phyloP scores from a whole-genome alignment of 2,113 vertebrate genomes.

The Rostratula benghalensis region DNA sequence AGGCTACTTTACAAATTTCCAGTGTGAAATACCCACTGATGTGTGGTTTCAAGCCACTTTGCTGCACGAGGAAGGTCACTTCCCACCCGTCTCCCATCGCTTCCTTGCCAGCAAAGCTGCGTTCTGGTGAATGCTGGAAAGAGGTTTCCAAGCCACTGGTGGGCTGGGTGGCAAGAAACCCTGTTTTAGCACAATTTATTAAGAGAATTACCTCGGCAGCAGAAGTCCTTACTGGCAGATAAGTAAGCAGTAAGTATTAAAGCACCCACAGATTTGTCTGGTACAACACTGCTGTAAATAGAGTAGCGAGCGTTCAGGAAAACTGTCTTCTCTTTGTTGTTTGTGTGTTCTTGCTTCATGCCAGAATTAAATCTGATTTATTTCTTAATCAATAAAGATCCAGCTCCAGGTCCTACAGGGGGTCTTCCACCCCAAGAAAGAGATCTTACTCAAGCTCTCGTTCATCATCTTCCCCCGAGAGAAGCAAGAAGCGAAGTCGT shows the following conservation, averaged over 20 bases:
- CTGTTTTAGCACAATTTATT: background rate
- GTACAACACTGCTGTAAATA: background rate
- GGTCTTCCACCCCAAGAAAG: conserved; percentile 92
- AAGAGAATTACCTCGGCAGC: background rate
- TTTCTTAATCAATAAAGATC: conserved; percentile 94
- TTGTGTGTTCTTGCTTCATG: conserved; percentile 52
- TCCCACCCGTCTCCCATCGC: background rate
- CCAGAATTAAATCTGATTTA: conserved; percentile 85
- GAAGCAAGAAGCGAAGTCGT: conserved; percentile 92
- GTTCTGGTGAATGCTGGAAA: background rate
- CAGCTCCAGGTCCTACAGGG: conserved; percentile 98
- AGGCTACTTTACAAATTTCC: background rate
- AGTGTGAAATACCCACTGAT: background rate
- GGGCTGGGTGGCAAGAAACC: background rate
- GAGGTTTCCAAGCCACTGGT: background rate
- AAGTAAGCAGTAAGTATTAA: conserved; percentile 76
- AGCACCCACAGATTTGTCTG: background rate
- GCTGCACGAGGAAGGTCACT: background rate
- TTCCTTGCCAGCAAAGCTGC: background rate
- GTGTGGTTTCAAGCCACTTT: background rate
- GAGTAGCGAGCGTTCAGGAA: background rate
- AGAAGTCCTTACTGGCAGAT: conserved; percentile 51
- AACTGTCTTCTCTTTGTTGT: conserved; percentile 56
- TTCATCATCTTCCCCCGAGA: conserved; percentile 91
- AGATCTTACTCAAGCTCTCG: conserved; percentile 88